A percentile compares a stretch with the other conserved stretches of the same genome.
Evolutionary conservation across 92 coral and sea anemone species (phyloP).

Genomic region (Chrysogorgia sp.): DNA sequence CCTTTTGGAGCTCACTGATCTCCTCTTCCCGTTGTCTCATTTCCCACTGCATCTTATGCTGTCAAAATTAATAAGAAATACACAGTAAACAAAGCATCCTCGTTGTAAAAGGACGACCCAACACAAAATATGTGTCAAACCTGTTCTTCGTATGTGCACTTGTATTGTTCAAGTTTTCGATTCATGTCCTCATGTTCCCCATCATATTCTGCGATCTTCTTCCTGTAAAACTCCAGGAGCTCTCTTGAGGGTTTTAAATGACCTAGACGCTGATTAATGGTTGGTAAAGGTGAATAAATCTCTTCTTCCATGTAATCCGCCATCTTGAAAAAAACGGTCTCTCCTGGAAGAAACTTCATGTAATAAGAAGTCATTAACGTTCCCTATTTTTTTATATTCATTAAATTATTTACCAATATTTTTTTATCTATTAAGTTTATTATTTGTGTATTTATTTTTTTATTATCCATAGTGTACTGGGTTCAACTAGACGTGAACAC

Average conservation of each 20-base stretch:
- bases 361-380: neutral
- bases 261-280: slow-evolving; percentile 92
- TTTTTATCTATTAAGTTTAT: no score
- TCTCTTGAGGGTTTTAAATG: slow-evolving; percentile 96
- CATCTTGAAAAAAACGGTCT: slow-evolving; percentile 72
- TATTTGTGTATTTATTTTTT: no score
- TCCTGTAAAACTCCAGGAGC: slow-evolving; percentile 92
- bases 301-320: slow-evolving; percentile 61
- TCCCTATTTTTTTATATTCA: no score
- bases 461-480: no score
- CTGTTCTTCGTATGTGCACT: slow-evolving; percentile 98
- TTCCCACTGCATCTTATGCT: slow-evolving; percentile 99
- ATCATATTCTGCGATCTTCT: slow-evolving; percentile 98
- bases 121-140: slow-evolving; percentile 34
- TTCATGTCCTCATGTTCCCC: slow-evolving; percentile 95
- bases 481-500: no score
- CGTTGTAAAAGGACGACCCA: neutral
- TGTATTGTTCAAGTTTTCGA: slow-evolving; percentile 84
- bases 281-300: slow-evolving; percentile 78
- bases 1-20: slow-evolving; percentile 95
- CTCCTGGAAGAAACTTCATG: neutral
- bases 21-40: slow-evolving; percentile 97
- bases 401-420: no score
- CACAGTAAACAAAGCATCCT: neutral
- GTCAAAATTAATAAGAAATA: neutral